phyloP scores from a whole-genome alignment of 2,888 invertebrate species.

The Eutolmus rufibarbis region DNA sequence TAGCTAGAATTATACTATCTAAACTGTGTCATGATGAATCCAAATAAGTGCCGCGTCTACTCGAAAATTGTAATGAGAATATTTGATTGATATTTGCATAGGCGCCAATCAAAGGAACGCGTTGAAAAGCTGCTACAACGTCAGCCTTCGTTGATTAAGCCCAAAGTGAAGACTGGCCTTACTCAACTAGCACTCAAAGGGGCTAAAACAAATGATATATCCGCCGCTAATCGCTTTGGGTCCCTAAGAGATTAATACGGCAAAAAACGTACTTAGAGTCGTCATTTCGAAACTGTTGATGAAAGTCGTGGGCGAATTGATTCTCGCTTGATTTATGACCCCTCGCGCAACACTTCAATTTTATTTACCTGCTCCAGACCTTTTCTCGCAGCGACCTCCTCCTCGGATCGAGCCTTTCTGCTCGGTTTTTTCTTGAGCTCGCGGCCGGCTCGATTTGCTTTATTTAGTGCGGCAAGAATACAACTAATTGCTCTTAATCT shows the following conservation, averaged over 20 bases:
- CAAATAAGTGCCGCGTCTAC: not conserved
- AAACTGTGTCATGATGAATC: not conserved
- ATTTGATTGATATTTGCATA: not conserved
- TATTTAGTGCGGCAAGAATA: slow-evolving; percentile 8
- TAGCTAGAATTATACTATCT: not conserved
- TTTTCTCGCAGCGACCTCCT: not conserved
- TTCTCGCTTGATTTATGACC: slow-evolving; percentile 27
- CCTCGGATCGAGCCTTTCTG: not conserved
- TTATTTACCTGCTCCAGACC: not conserved
- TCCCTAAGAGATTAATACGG: not conserved
- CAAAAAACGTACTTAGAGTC: slow-evolving; percentile 12
- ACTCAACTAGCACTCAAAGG: not conserved
- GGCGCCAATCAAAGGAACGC: not conserved
- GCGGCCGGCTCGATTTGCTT: not conserved
- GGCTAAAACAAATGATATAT: not conserved
- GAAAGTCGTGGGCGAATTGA: slow-evolving; percentile 35
- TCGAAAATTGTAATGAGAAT: not conserved
- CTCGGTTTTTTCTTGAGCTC: not conserved
- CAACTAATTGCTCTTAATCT: slow-evolving; percentile 34
- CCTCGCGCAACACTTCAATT: slow-evolving; percentile 11
- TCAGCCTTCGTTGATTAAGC: not conserved
- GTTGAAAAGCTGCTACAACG: not conserved
- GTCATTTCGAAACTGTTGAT: slow-evolving; percentile 4
- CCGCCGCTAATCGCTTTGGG: not conserved
- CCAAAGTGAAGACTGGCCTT: not conserved